These are phyloP conservation scores for Plagodis dolabraria DNA, from an alignment of 2,888 invertebrate species.

Conservation along the genomic window DNA sequence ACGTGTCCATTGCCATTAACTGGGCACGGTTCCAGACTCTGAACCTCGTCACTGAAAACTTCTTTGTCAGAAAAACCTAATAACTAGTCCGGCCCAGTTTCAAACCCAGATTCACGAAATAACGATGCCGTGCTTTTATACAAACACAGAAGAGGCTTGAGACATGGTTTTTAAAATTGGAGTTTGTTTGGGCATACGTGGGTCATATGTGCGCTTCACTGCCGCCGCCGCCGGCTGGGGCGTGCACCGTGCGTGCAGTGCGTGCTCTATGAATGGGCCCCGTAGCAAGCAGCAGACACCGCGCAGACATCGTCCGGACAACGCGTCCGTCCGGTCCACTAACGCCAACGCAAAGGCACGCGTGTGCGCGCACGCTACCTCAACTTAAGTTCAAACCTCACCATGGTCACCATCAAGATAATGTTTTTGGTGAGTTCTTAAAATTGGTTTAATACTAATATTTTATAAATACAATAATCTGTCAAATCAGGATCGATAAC, in stretches of 20 bases:
- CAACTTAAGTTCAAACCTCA: conserved; percentile 22
- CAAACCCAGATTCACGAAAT: too few species aligned
- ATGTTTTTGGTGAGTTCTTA: conserved; percentile 46
- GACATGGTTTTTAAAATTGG: too few species aligned
- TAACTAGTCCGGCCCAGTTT: too few species aligned
- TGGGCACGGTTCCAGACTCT: too few species aligned
- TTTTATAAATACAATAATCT: not conserved
- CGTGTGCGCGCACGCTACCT: conserved; percentile 36
- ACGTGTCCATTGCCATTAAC: too few species aligned
- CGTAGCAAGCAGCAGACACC: conserved; percentile 53
- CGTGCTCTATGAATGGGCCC: conserved; percentile 53
- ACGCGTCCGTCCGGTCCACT: conserved; percentile 50
- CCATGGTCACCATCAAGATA: conserved; percentile 27
- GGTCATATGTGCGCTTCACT: not conserved
- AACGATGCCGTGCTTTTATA: too few species aligned
- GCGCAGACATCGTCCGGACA: conserved; percentile 66
- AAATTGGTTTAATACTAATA: not conserved
- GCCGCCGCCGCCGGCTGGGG: conserved; percentile 16
- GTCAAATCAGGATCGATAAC: not conserved
- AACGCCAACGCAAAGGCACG: conserved; percentile 15
- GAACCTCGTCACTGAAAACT: too few species aligned
- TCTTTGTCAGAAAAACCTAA: too few species aligned
- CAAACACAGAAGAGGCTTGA: too few species aligned
- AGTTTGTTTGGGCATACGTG: too few species aligned
- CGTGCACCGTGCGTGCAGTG: conserved; percentile 12